Base-by-base conservation (phyloP, 2,797 vertebrate genomes). In the Hozukius guyotensis region DNA sequence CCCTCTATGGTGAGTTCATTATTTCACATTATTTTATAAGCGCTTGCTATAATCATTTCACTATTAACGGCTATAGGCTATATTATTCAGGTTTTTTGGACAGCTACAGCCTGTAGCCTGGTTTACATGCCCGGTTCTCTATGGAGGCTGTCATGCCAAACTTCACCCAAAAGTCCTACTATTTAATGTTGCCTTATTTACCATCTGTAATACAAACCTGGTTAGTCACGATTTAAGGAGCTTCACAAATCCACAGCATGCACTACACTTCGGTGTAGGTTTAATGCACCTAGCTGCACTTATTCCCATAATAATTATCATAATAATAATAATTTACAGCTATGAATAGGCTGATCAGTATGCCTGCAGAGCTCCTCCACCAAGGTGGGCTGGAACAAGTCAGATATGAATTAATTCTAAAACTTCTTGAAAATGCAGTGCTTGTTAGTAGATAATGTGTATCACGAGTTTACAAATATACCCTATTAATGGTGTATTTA, bases 1-100 rank as follows among this genome's bases (percentile, higher is more conserved):
- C 97, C 97, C 61, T 97, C 97, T 55, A 95, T 97, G 97, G 98
- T 99, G 96, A 92, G 97, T 95, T 89, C 34, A 12, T 60, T 36
- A 29, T 34, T 46, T 69, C 32, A 46, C 24, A 64, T 49, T 66
- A 7, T 46, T 7, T 8, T 46, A n/a, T 5, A 0, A 52, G 62
- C 11, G 4, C n/a, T 9, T 3, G 25, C n/a, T 62, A 1, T 13
- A 2, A 8, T 57, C 9, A 8, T 4, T 9, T 25, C 16, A 24
- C 1, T 12, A 9, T 60, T 8, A 9, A 42, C 8, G 4, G 42
- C 13, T 25, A 0, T 42, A 49, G 46, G 42, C 42, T 46, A n/a
- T 14, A 24, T 3, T 31, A 13, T 25, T 46, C 27, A 16, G 53
- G 5, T 38, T 38, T 38, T 38, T 38, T 38, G 13, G 36, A 38